phyloP scores from a whole-genome alignment of 2,113 vertebrate genomes.

The Micronycteris hirsuta region DNA sequence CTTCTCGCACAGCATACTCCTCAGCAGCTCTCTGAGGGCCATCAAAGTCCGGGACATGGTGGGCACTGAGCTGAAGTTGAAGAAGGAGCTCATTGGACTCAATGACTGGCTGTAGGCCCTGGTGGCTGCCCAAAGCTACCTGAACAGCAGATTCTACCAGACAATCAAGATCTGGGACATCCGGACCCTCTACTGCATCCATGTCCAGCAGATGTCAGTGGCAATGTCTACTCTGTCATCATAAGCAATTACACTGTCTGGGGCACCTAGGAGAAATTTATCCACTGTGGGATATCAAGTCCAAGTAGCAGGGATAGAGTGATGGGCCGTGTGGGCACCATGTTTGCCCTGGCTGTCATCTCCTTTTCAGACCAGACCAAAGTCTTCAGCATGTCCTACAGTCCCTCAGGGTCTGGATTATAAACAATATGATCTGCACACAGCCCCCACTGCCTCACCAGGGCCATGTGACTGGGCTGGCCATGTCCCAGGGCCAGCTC shows the following conservation, averaged over 20 bases:
- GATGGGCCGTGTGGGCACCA: slow-evolving; percentile 92
- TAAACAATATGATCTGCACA: slow-evolving; percentile 98
- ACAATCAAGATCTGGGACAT: slow-evolving; percentile 96
- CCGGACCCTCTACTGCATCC: slow-evolving; percentile 92
- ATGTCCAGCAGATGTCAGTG: slow-evolving; percentile 94
- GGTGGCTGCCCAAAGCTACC: slow-evolving; percentile 88
- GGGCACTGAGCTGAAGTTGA: slow-evolving; percentile 93
- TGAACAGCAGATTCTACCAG: slow-evolving; percentile 80
- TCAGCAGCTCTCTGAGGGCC: slow-evolving; percentile 95
- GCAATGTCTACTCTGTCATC: slow-evolving; percentile 94
- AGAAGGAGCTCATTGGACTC: slow-evolving; percentile 95
- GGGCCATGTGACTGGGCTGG: slow-evolving; percentile 92
- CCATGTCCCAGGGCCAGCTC: slow-evolving; percentile 91
- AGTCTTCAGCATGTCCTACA: slow-evolving; percentile 97
- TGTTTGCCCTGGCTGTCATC: slow-evolving; percentile 94
- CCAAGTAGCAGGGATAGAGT: slow-evolving; percentile 95
- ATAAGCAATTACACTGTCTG: slow-evolving; percentile 96
- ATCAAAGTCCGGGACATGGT: slow-evolving; percentile 97
- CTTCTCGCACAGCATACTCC: slow-evolving; percentile 96
- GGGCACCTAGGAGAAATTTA: slow-evolving; percentile 95
- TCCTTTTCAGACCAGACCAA: slow-evolving; percentile 96
- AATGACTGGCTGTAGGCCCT: slow-evolving; percentile 95
- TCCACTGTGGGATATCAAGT: slow-evolving; percentile 96
- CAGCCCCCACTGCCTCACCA: slow-evolving; percentile 94
- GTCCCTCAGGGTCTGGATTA: slow-evolving; percentile 96